These are phyloP conservation scores for Sycobia sp. DNA, from an alignment of 1,140 invertebrate genomes.

Conservation along the genomic window DNA sequence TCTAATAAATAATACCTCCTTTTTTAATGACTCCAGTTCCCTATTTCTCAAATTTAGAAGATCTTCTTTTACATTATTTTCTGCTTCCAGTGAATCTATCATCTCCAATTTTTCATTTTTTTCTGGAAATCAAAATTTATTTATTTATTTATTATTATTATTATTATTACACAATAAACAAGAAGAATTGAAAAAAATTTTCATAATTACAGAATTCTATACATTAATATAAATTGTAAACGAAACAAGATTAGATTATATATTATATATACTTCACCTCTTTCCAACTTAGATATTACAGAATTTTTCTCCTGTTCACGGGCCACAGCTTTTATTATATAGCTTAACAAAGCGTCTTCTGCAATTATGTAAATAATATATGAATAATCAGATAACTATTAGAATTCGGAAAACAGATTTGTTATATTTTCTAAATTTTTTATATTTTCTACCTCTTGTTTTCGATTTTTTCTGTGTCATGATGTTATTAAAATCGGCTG, in stretches of 20 bases:
- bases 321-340: constrained; percentile 5
- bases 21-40: constrained; percentile 6
- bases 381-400: too few species aligned
- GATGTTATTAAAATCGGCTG: too few species aligned
- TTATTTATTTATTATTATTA: background rate
- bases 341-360: constrained; percentile 15
- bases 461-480: too few species aligned
- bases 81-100: background rate
- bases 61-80: constrained; percentile 12
- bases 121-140: background rate
- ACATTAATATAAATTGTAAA: background rate
- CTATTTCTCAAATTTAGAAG: constrained; percentile 3
- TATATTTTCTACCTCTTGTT: too few species aligned
- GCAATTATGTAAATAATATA: too few species aligned
- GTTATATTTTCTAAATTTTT: too few species aligned
- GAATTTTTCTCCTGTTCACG: constrained; percentile 15
- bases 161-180: background rate
- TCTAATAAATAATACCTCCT: constrained; percentile 3
- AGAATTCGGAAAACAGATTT: too few species aligned
- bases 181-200: too few species aligned
- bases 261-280: constrained; percentile 1
- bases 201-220: too few species aligned
- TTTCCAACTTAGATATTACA: constrained; percentile 18
- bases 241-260: too few species aligned
- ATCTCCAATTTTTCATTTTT: background rate